A percentile compares a stretch with the other conserved stretches of the same genome.
Evolutionary conservation across 2,888 invertebrate genomes (phyloP).

Genomic region (Tupiocoris notatus): DNA sequence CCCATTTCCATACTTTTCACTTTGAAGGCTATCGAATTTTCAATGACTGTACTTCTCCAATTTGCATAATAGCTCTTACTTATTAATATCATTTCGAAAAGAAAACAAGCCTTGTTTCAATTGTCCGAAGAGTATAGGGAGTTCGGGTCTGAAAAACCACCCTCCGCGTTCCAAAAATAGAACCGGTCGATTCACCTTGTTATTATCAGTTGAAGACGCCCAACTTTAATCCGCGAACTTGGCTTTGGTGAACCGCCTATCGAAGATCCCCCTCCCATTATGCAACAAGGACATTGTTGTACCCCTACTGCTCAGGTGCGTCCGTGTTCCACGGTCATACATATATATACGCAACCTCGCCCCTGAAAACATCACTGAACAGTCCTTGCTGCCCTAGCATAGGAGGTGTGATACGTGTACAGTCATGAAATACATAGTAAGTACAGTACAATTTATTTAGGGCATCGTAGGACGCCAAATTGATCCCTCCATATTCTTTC

Average conservation of each 20-base stretch:
- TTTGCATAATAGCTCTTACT: no score
- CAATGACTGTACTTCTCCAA: no score
- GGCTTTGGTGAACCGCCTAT: not conserved
- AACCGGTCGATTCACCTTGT: not conserved
- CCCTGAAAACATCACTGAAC: conserved; percentile 27
- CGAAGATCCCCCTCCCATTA: conserved; percentile 34
- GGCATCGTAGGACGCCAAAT: not conserved
- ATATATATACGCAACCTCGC: conserved; percentile 33
- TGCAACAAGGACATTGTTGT: conserved; percentile 32
- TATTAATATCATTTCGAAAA: no score
- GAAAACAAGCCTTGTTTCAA: no score
- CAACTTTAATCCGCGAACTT: not conserved
- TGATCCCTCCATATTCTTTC: no score
- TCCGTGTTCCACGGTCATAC: conserved; percentile 14
- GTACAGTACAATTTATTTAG: not conserved
- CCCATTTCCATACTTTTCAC: no score
- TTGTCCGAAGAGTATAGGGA: no score
- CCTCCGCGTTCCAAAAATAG: not conserved
- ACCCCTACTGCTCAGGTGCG: conserved; percentile 14
- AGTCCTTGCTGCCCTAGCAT: conserved; percentile 37
- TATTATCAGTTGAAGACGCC: not conserved
- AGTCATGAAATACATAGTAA: conserved; percentile 39
- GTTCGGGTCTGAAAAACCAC: no score
- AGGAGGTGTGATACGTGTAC: conserved; percentile 32
- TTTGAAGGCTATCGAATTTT: no score